phyloP scores from a whole-genome alignment of 2,113 vertebrate species.

The Sisor rabdophorus region DNA sequence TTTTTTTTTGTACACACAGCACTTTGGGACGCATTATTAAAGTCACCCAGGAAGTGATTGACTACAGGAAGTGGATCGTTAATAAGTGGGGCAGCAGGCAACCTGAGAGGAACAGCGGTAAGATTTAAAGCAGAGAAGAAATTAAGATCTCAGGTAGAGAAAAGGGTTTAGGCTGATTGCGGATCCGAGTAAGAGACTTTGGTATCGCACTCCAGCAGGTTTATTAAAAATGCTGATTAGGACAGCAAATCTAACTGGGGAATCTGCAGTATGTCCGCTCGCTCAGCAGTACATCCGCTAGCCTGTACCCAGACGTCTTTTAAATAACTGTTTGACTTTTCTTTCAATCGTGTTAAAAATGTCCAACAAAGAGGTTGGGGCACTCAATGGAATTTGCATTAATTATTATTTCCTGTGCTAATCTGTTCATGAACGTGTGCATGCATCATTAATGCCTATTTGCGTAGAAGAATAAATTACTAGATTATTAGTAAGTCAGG shows the following conservation, averaged over 20 bases:
- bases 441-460: background rate
- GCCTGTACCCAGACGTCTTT: background rate
- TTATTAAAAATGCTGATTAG: conserved; percentile 31
- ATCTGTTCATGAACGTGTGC: background rate
- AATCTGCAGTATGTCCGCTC: background rate
- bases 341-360: background rate
- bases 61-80: conserved; percentile 95
- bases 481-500: background rate
- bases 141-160: no score
- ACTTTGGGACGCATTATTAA: conserved; percentile 94
- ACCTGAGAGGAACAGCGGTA: conserved; percentile 61
- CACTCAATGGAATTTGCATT: no score
- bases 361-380: no score
- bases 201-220: background rate
- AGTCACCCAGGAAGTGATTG: conserved; percentile 92
- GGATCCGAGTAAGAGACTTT: background rate
- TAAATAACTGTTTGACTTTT: conserved; percentile 3
- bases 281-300: background rate
- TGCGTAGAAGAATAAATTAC: background rate
- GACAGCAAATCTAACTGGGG: conserved; percentile 12
- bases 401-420: background rate
- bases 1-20: conserved; percentile 59
- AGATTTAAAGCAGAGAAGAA: background rate
- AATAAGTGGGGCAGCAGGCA: conserved; percentile 85
- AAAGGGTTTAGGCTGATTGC: background rate